Percentiles rank a stretch among this genome's conserved stretches.
Evolutionary conservation across 2,888 invertebrate genomes (phyloP).

Genomic region (Synanthedon vespiformis): DNA sequence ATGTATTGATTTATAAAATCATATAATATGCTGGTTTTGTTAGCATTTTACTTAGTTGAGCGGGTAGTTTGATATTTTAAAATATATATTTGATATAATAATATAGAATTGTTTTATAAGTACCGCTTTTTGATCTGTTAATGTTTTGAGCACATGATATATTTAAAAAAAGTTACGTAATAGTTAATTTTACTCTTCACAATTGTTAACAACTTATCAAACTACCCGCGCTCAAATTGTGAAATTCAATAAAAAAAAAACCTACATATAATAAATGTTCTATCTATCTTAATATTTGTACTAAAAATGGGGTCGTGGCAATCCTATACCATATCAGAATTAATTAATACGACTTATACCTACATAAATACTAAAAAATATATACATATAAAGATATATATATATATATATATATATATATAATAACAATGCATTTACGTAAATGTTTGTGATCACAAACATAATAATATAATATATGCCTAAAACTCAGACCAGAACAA

Average conservation of each 20-base stretch:
- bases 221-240: background rate
- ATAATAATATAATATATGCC: constrained; percentile 25
- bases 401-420: background rate
- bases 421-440: constrained; percentile 8
- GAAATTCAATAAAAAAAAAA: background rate
- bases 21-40: no score
- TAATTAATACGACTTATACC: constrained; percentile 5
- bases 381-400: background rate
- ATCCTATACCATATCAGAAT: constrained; percentile 33
- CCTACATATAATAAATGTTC: background rate
- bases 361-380: background rate
- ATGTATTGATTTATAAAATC: no score
- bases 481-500: constrained; percentile 50
- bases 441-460: constrained; percentile 12
- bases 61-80: no score
- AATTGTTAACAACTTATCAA: background rate
- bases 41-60: no score
- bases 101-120: no score
- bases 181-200: background rate
- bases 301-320: constrained; percentile 24
- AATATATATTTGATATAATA: no score
- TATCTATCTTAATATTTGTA: background rate
- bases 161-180: no score
- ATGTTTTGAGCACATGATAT: no score
- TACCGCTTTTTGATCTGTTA: no score